A percentile compares a stretch with the other conserved stretches of the same genome.
phyloP scores from a whole-genome alignment of 2,797 vertebrate genomes.

The Miichthys miiuy region DNA sequence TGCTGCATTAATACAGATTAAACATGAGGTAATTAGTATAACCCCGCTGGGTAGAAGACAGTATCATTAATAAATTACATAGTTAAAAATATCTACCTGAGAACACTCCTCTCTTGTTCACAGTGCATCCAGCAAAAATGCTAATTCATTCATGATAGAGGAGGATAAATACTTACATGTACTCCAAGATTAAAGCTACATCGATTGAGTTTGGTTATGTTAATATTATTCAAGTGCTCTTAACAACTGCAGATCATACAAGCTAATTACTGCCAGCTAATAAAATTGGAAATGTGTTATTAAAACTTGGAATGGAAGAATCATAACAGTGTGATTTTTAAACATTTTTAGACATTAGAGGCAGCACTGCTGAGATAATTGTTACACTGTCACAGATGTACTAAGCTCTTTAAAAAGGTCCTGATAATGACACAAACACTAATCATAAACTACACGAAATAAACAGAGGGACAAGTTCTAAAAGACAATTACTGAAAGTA shows the following conservation, averaged over 20 bases:
- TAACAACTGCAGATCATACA: background rate
- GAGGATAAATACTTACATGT: conserved; percentile 1
- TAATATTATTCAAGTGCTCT: conserved; percentile 13
- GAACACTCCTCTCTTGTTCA: conserved; percentile 21
- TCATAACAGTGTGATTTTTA: conserved; percentile 23
- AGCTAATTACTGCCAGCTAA: background rate
- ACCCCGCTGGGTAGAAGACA: background rate
- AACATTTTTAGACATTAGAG: conserved; percentile 29
- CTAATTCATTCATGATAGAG: conserved; percentile 3
- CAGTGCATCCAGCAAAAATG: conserved; percentile 14
- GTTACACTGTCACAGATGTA: conserved; percentile 21
- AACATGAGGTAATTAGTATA: conserved; percentile 45
- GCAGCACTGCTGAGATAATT: conserved; percentile 35
- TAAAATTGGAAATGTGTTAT: conserved; percentile 22
- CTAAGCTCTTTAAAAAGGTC: conserved; percentile 9
- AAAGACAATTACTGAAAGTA: conserved; percentile 39
- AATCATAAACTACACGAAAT: background rate
- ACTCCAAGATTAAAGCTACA: background rate
- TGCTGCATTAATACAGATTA: conserved; percentile 27
- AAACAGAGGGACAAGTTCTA: conserved; percentile 5
- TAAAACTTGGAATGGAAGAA: conserved; percentile 55
- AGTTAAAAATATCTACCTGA: conserved; percentile 54
- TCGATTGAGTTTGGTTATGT: conserved; percentile 14
- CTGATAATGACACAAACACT: conserved; percentile 9
- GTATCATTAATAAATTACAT: conserved; percentile 42